Evolutionary conservation across 2,888 invertebrate species (phyloP), one percentile per base, ranked within the genome.

Genomic region (Autographa pulchrina): DNA sequence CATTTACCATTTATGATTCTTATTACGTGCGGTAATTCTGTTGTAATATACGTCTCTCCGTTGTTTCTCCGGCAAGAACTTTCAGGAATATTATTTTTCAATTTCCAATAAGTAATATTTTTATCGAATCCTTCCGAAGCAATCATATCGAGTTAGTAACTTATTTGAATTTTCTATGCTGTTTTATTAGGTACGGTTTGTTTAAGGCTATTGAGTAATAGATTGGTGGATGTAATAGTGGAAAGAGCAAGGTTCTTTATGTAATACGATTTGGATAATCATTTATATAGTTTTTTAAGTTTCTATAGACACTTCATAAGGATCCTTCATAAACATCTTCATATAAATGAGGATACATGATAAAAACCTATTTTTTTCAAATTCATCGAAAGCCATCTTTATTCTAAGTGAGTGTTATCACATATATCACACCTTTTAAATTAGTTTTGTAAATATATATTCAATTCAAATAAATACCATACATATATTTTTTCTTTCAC

Each of bases 61-160:
- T 65, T 72, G 74, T 83, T 83, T 70, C 65, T 62, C 60, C 65
- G 18, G 18, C 16, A 69, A n/a, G 66, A 80, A 71, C 60, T 77
- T 70, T 62, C 31, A 48, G 16, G 31, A 35, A 62, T 84, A 72
- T 84, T 84, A 75, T 74, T 84, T 70, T 82, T 81, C 75, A 70
- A 84, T 81, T 68, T 73, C 62, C 68, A 62, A 48, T 48, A 48
- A 48, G 60, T 70, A 69, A 69, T 75, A 69, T 75, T 70, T 75
- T 70, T 35, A 65, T 67, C 38, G 66, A 72, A 75, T 62, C 68
- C 63, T 72, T 72, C 41, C n/a, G 38, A 67, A 69, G 67, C 69
- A 72, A 70, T 75, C 61, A 65, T 70, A 70, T 65, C 59, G 62
- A 78, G 52, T 70, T 65, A 16, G 59, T 61, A 71, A 65, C 61